These are phyloP conservation scores for Dicrurus megarhynchus DNA, from an alignment of 2,113 vertebrate species.

Conservation along the genomic window DNA sequence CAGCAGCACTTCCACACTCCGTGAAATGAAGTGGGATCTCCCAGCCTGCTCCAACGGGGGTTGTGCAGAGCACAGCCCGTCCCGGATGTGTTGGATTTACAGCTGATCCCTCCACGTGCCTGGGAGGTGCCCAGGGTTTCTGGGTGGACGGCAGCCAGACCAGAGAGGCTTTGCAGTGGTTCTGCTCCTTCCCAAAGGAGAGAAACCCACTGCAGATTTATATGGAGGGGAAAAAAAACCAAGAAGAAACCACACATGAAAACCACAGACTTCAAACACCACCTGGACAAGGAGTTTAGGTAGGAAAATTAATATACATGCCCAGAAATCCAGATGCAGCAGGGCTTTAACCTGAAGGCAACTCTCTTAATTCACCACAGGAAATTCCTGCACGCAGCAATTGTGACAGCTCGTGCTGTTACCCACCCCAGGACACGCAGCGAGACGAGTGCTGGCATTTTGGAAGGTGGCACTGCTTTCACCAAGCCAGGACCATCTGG, in stretches of 20 bases:
- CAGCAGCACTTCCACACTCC: background rate
- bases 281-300: background rate
- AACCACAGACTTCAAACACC: background rate
- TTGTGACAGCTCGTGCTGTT: background rate
- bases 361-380: background rate
- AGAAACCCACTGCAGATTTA: background rate
- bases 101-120: background rate
- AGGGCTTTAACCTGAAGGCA: background rate
- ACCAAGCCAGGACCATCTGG: slow-evolving; percentile 3
- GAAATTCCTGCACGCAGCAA: background rate
- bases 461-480: background rate
- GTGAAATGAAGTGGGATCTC: background rate
- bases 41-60: accelerated
- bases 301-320: background rate
- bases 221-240: accelerated
- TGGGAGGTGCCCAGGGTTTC: background rate
- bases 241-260: background rate
- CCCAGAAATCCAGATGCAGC: background rate
- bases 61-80: background rate
- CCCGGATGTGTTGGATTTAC: background rate
- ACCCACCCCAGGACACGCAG: background rate
- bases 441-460: background rate
- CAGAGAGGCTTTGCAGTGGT: background rate
- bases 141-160: background rate
- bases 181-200: background rate